A percentile compares a stretch with the other conserved stretches of the same genome.
Evolutionary conservation across 2,797 vertebrate genomes (phyloP).

Genomic region (Aplochiton taeniatus): DNA sequence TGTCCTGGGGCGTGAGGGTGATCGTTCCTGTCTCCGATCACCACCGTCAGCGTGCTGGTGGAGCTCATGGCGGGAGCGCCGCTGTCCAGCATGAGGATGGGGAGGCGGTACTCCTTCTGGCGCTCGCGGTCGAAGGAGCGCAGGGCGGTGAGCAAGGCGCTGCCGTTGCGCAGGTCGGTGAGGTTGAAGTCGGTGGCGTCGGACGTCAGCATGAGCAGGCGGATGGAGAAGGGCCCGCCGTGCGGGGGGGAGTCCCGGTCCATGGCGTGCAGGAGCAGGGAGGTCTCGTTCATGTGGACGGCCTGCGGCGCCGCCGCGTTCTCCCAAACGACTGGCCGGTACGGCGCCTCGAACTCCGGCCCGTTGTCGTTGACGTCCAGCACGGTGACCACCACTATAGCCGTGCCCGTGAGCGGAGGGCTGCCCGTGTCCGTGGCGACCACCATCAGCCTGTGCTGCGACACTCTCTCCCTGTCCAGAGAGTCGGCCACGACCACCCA

Average conservation of each 20-base stretch:
- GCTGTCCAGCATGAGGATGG: constrained; percentile 85
- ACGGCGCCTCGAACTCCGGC: constrained; percentile 83
- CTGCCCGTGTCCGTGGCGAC: constrained; percentile 80
- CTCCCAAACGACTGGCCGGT: constrained; percentile 87
- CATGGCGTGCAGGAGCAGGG: constrained; percentile 75
- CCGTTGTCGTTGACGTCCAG: constrained; percentile 88
- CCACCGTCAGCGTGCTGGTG: constrained; percentile 81
- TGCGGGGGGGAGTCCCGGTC: constrained; percentile 82
- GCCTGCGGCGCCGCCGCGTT: constrained; percentile 79
- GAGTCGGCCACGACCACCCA: constrained; percentile 77
- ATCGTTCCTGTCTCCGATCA: constrained; percentile 87
- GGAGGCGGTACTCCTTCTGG: constrained; percentile 81
- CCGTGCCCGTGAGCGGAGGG: constrained; percentile 80
- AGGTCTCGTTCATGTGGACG: constrained; percentile 83
- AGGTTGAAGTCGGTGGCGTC: constrained; percentile 77
- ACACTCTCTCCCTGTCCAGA: constrained; percentile 82
- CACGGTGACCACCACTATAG: constrained; percentile 80
- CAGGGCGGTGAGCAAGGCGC: constrained; percentile 78
- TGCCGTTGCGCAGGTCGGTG: constrained; percentile 84
- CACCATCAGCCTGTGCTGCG: constrained; percentile 81
- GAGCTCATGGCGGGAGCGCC: constrained; percentile 85
- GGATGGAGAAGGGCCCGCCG: constrained; percentile 81
- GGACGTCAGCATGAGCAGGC: constrained; percentile 69
- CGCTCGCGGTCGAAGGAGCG: constrained; percentile 84
- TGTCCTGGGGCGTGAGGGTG: constrained; percentile 84